Conservation (phyloP, 2,113 vertebrate species). For the Tupaia tana region DNA sequence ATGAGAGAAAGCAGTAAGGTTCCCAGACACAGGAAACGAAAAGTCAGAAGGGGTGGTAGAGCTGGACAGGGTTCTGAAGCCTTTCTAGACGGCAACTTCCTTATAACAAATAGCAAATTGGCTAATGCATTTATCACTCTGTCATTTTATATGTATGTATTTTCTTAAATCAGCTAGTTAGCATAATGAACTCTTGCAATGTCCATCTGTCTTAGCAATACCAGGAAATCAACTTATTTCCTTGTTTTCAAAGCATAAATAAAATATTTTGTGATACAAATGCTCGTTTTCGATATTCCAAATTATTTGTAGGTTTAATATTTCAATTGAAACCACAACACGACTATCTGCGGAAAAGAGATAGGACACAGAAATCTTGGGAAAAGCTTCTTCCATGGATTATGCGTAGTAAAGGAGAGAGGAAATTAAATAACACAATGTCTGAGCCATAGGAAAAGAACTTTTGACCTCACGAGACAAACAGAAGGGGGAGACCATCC, state of each 20-base stretch:
- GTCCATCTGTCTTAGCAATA: neutral
- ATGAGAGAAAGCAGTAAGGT: slow-evolving; percentile 73
- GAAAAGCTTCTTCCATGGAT: neutral
- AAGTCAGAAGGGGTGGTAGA: slow-evolving; percentile 74
- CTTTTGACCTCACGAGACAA: slow-evolving; percentile 23
- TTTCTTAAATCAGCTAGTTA: slow-evolving; percentile 56
- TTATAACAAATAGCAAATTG: slow-evolving; percentile 66
- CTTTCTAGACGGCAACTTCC: slow-evolving; percentile 79
- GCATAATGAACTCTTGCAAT: slow-evolving; percentile 49
- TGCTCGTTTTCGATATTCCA: slow-evolving; percentile 17
- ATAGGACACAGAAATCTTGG: slow-evolving; percentile 20
- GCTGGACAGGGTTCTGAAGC: slow-evolving; percentile 72
- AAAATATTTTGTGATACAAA: slow-evolving; percentile 23
- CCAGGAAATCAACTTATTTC: slow-evolving; percentile 42
- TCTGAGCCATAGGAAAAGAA: neutral
- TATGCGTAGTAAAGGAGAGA: neutral
- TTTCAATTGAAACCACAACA: slow-evolving; percentile 18
- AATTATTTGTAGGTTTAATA: slow-evolving; percentile 22
- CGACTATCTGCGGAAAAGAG: neutral
- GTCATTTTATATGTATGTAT: slow-evolving; percentile 56
- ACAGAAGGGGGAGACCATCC: neutral
- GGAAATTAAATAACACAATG: slow-evolving; percentile 14
- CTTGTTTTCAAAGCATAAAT: slow-evolving; percentile 38
- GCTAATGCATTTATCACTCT: slow-evolving; percentile 77
- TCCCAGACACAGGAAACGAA: slow-evolving; percentile 83